Evolutionary conservation across 2,113 vertebrate species (phyloP), one percentile per base, ranked within the genome.

Genomic region (Cyphomyrus discorhynchus): DNA sequence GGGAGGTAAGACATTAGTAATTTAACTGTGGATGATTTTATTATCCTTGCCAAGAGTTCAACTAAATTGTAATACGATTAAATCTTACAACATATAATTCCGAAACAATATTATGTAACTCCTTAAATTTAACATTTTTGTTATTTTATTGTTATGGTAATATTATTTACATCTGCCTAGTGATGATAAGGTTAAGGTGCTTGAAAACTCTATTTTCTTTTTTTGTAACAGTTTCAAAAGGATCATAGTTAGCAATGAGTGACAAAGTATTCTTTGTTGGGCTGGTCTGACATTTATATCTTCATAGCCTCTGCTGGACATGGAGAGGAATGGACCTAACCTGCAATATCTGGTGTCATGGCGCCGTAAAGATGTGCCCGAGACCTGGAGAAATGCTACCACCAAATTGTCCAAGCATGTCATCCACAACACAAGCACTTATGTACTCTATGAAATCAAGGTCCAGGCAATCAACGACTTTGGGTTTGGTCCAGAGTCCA

Each of bases 391-490:
- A 91, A 98, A 97, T 0, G 92, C 95, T 91, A 98, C 97, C 0
- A 97, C 97, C 1, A 93, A 91, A 62, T 74, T 58, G 0, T 89
- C 95, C 0, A 96, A 96, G 91, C 95, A 98, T 0, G 93, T 97
- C 0, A 95, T 99, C 47, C 95, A 94, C 31, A 94, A 97, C 93
- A 98, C 98, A 0, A 96, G 97, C 0, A 96, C 97, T 91, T 99
- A 97, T 3, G 96, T 97, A 1, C 96, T 97, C 91, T 99, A 98
- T 2, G 97, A 99, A 94, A 97, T 99, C 94, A 97, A 97, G 92
- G 96, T 99, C 90, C 97, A 98, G 95, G 97, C 98, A 0, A 93
- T 96, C 90, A 99, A 99, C 0, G 97, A 99, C 86, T 97, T 97
- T 11, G 98, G 98, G 50, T 85, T 90, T 15, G 97, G 97, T 1